Conservation (phyloP, 2,888 invertebrate genomes). For the Epirrhoe alternata region DNA sequence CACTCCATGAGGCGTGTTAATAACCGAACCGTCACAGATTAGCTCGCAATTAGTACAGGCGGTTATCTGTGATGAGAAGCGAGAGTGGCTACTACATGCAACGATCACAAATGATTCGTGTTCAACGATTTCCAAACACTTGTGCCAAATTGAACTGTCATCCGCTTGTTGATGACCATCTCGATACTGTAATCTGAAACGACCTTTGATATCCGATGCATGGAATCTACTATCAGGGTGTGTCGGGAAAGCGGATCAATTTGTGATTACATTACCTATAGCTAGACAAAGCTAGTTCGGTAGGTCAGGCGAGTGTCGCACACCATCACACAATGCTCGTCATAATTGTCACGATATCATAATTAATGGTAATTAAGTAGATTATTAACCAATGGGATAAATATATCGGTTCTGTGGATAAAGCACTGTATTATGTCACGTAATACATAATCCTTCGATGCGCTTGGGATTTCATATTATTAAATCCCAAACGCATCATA, state of each 20-base stretch:
- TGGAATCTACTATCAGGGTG: background rate
- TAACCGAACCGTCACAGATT: conserved; percentile 36
- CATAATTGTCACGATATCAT: background rate
- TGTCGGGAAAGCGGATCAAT: conserved; percentile 1
- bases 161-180: conserved; percentile 3
- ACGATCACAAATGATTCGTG: too few species aligned
- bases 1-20: conserved; percentile 48
- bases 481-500: too few species aligned
- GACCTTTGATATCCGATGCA: conserved; percentile 3
- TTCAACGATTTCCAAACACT: background rate
- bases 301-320: background rate
- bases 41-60: conserved; percentile 9
- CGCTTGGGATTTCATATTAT: too few species aligned
- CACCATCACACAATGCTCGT: background rate
- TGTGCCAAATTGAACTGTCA: conserved; percentile 35
- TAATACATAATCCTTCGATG: too few species aligned
- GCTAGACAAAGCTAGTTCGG: conserved; percentile 4
- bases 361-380: too few species aligned
- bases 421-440: too few species aligned
- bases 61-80: background rate
- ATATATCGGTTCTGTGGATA: too few species aligned
- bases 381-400: too few species aligned
- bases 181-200: conserved; percentile 10
- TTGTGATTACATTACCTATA: background rate
- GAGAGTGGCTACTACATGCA: conserved; percentile 1